These are phyloP conservation scores for Schizopygopsis malacanthus DNA, from an alignment of 2,797 vertebrate species.

Conservation along the genomic window DNA sequence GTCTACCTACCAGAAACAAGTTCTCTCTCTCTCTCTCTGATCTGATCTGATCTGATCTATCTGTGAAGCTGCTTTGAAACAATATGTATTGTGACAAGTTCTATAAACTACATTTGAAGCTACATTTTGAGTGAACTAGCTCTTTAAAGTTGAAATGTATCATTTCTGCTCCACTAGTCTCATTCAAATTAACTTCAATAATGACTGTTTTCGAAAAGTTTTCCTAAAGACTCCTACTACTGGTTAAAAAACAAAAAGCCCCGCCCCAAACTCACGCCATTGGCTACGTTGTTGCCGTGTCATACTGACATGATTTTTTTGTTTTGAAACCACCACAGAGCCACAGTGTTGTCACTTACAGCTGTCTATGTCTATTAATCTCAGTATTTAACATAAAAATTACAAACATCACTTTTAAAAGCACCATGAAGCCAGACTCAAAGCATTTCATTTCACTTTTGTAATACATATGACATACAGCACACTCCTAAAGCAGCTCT, in stretches of 20 bases:
- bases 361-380: not conserved
- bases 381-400: not conserved
- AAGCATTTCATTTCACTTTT: conserved; percentile 38
- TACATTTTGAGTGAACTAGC: not conserved
- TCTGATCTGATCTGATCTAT: too few relatives aligned
- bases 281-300: not conserved
- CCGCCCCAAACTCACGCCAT: not conserved
- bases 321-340: not conserved
- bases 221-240: not conserved
- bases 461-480: conserved; percentile 25
- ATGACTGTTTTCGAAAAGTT: not conserved
- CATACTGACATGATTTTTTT: not conserved
- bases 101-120: not conserved
- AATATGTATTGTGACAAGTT: not conserved
- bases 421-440: not conserved
- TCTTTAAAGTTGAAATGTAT: not conserved
- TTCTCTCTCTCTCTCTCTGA: too few relatives aligned
- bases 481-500: conserved; percentile 34
- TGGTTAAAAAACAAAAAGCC: not conserved
- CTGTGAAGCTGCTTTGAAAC: not conserved
- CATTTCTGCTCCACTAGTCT: not conserved
- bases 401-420: conserved; percentile 11
- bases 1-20: not conserved
- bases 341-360: not conserved
- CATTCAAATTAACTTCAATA: not conserved